Evolutionary conservation across 1,140 invertebrate genomes (phyloP).

Genomic region (Periplaneta americana): DNA sequence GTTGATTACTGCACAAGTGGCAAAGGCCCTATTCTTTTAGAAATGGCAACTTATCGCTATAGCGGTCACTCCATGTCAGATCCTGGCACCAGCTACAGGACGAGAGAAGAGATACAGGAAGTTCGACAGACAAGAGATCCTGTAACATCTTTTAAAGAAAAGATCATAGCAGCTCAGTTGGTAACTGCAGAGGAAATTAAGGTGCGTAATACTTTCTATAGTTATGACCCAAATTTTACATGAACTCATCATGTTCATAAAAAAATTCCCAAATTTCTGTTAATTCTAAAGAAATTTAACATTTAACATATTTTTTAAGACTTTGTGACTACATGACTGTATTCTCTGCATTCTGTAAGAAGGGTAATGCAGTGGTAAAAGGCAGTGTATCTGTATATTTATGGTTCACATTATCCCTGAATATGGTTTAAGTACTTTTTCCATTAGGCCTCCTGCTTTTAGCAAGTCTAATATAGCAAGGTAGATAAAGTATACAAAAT

Average conservation of each 20-base stretch:
- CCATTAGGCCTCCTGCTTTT: too few species aligned
- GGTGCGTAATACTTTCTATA: conserved; percentile 31
- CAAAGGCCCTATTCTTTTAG: conserved; percentile 66
- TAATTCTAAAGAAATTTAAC: too few species aligned
- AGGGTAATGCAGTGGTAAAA: too few species aligned
- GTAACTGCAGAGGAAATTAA: conserved; percentile 57
- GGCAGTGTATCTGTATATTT: too few species aligned
- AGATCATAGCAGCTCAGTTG: conserved; percentile 45
- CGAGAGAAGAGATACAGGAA: conserved; percentile 67
- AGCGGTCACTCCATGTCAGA: conserved; percentile 54
- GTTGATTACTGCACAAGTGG: conserved; percentile 50
- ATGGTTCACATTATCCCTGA: too few species aligned
- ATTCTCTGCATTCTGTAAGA: too few species aligned
- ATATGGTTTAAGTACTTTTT: too few species aligned
- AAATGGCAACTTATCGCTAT: conserved; percentile 60
- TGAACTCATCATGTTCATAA: too few species aligned
- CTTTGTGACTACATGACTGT: too few species aligned
- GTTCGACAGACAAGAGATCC: conserved; percentile 65
- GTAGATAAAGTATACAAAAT: too few species aligned
- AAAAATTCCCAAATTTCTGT: too few species aligned
- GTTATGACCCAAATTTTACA: background rate
- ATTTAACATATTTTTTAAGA: background rate
- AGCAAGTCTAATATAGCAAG: too few species aligned
- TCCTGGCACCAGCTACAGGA: conserved; percentile 46
- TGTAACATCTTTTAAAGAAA: conserved; percentile 58